Evolutionary conservation across 2,113 vertebrate genomes (phyloP).

Genomic region (Castor canadensis): DNA sequence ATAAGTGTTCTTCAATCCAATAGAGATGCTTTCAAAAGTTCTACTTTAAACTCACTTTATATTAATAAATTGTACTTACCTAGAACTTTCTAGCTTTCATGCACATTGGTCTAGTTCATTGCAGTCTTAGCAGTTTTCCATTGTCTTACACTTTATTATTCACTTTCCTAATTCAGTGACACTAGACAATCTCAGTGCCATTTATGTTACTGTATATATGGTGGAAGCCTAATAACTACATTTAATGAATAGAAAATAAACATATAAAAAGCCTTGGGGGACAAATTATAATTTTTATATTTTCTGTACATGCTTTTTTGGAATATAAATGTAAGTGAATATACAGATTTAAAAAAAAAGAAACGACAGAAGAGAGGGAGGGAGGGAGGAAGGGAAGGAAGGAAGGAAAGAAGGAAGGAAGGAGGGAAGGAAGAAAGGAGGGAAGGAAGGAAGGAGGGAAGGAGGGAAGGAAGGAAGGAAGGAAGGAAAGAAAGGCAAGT

Average conservation of each 20-base stretch:
- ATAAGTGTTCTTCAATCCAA: background rate
- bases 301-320: background rate
- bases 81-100: background rate
- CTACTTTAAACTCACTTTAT: background rate
- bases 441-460: no score
- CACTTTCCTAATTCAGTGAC: background rate
- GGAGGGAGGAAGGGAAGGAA: no score
- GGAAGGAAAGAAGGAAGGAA: background rate
- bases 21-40: background rate
- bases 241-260: slow-evolving; percentile 31
- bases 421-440: no score
- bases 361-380: no score
- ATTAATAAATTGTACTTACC: background rate
- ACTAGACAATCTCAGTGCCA: background rate
- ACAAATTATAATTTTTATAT: background rate
- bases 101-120: background rate
- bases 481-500: background rate
- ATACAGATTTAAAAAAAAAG: background rate
- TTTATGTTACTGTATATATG: background rate
- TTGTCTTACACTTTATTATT: background rate
- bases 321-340: background rate
- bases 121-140: background rate
- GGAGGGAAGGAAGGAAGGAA: no score
- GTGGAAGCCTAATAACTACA: background rate
- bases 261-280: background rate